Percentiles rank a stretch among this genome's conserved stretches.
Evolutionary conservation across 2,888 invertebrate species (phyloP).

Genomic region (Arrhopalites spinosus): DNA sequence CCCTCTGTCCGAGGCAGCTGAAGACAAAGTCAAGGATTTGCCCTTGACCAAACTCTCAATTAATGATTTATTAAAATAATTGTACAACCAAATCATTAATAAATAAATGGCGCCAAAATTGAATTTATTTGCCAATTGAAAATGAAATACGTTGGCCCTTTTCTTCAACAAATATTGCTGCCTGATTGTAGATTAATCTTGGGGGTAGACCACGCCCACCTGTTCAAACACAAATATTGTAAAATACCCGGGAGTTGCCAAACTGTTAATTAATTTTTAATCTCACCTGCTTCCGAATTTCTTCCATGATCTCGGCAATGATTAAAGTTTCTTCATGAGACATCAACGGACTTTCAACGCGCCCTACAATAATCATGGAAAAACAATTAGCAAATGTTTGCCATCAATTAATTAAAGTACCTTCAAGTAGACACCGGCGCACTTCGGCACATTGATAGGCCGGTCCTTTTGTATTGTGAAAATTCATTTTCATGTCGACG

Average conservation of each 20-base stretch:
- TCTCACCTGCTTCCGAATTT: constrained; percentile 72
- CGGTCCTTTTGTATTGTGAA: constrained; percentile 73
- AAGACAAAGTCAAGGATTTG: background rate
- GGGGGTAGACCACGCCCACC: too few relatives aligned
- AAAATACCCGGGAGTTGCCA: too few relatives aligned
- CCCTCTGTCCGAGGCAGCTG: background rate
- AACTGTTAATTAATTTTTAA: constrained; percentile 60
- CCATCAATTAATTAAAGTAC: constrained; percentile 58
- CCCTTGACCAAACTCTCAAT: background rate
- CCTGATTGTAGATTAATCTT: too few relatives aligned
- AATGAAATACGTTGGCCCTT: too few relatives aligned
- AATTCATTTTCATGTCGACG: constrained; percentile 67
- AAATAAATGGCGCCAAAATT: too few relatives aligned
- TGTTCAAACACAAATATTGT: too few relatives aligned
- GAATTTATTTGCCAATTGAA: too few relatives aligned
- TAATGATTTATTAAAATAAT: background rate
- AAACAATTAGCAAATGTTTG: background rate
- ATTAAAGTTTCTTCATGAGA: constrained; percentile 71
- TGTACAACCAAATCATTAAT: too few relatives aligned
- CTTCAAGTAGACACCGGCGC: constrained; percentile 71
- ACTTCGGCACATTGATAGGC: constrained; percentile 79
- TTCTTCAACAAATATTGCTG: too few relatives aligned
- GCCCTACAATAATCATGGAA: constrained; percentile 61
- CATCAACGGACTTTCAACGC: constrained; percentile 72
- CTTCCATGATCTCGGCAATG: constrained; percentile 74